Percentiles rank a stretch among this genome's conserved stretches.
These are phyloP conservation scores for Myopa tessellatipennis DNA, from an alignment of 2,888 invertebrate genomes.

Conservation along the genomic window DNA sequence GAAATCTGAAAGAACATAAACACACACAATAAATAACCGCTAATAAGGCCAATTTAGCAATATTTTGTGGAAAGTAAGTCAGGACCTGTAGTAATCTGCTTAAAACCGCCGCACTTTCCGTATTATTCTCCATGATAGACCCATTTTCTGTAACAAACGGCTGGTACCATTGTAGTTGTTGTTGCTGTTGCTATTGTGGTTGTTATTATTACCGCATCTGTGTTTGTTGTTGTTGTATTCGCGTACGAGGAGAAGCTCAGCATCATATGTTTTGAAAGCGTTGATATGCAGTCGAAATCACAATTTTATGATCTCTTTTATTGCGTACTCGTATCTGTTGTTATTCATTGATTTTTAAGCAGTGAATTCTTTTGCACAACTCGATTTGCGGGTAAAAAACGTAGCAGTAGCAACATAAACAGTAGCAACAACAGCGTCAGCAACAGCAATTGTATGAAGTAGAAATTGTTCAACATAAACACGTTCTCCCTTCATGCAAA, in stretches of 20 bases:
- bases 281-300: slow-evolving; percentile 55
- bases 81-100: slow-evolving; percentile 15
- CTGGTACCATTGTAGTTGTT: slow-evolving; percentile 9
- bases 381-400: too few relatives aligned
- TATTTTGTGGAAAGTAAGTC: neutral
- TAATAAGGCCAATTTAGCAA: slow-evolving; percentile 15
- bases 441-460: slow-evolving; percentile 6
- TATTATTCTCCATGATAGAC: neutral
- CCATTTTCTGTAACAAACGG: neutral
- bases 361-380: neutral
- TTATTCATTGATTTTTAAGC: slow-evolving; percentile 33
- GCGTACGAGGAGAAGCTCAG: neutral
- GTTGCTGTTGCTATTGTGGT: neutral
- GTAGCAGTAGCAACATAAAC: too few relatives aligned
- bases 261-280: slow-evolving; percentile 53
- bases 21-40: neutral
- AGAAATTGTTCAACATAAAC: neutral
- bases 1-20: neutral
- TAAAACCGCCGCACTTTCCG: neutral
- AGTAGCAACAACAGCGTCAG: slow-evolving; percentile 11
- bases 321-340: slow-evolving; percentile 1
- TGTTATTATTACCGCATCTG: neutral
- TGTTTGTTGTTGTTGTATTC: slow-evolving; percentile 1
- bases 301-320: slow-evolving; percentile 36
- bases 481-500: neutral